Percentiles rank a stretch among this genome's conserved stretches.
These are phyloP conservation scores for Bombyx mori DNA, from an alignment of 1,140 invertebrate species.

Conservation along the genomic window DNA sequence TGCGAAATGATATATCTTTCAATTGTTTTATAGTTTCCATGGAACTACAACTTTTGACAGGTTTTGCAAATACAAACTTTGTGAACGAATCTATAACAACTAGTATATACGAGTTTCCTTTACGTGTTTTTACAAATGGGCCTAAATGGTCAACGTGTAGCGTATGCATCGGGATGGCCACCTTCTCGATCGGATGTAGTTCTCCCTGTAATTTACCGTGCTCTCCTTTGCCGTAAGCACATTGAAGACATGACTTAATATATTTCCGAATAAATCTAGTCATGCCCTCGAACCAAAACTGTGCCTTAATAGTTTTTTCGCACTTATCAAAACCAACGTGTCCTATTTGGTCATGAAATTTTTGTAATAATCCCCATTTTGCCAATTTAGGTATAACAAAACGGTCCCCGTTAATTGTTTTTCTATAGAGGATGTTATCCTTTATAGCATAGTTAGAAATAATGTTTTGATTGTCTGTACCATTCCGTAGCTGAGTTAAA, in stretches of 20 bases:
- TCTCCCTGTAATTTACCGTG: slow-evolving; percentile 20
- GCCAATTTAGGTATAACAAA: slow-evolving; percentile 23
- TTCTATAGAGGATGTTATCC: slow-evolving; percentile 9
- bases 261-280: slow-evolving; percentile 28
- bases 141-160: slow-evolving; percentile 35
- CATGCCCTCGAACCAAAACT: slow-evolving; percentile 23
- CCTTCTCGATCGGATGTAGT: slow-evolving; percentile 27
- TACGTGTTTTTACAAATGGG: slow-evolving; percentile 24
- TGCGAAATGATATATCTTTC: slow-evolving; percentile 13
- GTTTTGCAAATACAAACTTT: slow-evolving; percentile 27
- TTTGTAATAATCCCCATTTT: slow-evolving; percentile 4
- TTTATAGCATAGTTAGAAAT: too few relatives aligned
- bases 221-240: slow-evolving; percentile 16
- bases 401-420: slow-evolving; percentile 13
- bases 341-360: slow-evolving; percentile 23
- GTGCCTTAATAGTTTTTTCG: slow-evolving; percentile 18
- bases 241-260: slow-evolving; percentile 18
- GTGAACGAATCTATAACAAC: slow-evolving; percentile 34
- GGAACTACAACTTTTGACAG: slow-evolving; percentile 20
- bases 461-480: too few relatives aligned
- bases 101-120: slow-evolving; percentile 23
- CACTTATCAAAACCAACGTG: slow-evolving; percentile 22
- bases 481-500: too few relatives aligned
- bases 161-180: slow-evolving; percentile 25
- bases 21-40: slow-evolving; percentile 20